These are phyloP conservation scores for Zeus faber DNA, from an alignment of 2,113 vertebrate genomes.

Conservation along the genomic window DNA sequence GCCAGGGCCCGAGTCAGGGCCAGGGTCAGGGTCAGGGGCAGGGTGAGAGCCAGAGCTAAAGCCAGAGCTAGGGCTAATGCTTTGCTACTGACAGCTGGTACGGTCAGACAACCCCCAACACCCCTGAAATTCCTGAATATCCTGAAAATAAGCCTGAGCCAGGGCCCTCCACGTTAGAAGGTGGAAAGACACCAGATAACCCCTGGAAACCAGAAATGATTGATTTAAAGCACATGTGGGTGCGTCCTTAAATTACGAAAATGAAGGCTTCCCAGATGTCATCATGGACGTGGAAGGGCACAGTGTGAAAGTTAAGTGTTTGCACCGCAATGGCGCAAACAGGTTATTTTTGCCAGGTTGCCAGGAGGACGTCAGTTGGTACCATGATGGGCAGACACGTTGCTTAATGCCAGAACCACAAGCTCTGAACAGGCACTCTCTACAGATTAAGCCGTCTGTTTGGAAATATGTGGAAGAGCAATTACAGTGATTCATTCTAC, in stretches of 20 bases:
- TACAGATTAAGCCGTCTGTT: too few species aligned
- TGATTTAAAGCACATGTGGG: constrained; percentile 9
- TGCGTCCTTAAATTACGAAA: constrained; percentile 14
- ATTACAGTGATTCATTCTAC: too few species aligned
- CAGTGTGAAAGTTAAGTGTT: constrained; percentile 29
- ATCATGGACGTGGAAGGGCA: constrained; percentile 19
- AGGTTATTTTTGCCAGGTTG: constrained; percentile 30
- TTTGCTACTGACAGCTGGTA: constrained; percentile 10
- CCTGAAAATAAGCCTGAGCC: constrained; percentile 6
- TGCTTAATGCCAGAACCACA: background rate
- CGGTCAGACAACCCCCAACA: constrained; percentile 9
- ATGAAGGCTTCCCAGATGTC: constrained; percentile 16
- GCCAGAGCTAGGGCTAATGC: background rate
- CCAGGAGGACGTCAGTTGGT: constrained; percentile 24
- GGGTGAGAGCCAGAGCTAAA: too few species aligned
- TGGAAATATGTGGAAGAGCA: too few species aligned
- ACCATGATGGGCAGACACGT: background rate
- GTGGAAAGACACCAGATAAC: too few species aligned
- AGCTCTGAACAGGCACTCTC: background rate
- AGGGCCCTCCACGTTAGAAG: constrained; percentile 10
- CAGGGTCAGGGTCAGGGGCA: too few species aligned
- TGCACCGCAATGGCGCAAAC: constrained; percentile 25
- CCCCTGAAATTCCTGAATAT: constrained; percentile 1
- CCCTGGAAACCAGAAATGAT: too few species aligned
- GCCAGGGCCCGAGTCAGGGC: too few species aligned